These are phyloP conservation scores for Trichechus manatus DNA, from an alignment of 2,113 vertebrate species.

Conservation along the genomic window DNA sequence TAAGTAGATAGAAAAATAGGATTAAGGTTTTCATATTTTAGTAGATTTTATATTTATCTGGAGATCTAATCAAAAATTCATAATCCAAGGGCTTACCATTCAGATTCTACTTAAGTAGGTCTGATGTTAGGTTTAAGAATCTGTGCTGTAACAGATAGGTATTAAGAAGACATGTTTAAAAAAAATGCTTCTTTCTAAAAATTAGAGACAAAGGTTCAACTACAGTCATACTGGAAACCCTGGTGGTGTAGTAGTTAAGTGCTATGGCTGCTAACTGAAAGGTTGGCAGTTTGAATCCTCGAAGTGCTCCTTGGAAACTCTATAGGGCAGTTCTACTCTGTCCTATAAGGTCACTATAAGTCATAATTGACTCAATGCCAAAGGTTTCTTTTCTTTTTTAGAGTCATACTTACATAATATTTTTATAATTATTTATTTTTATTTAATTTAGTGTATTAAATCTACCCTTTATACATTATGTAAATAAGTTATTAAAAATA, in stretches of 20 bases:
- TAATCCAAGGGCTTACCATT: neutral
- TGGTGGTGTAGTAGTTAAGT: no score
- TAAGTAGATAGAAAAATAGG: neutral
- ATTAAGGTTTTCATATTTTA: neutral
- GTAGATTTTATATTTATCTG: neutral
- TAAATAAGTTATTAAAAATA: slow-evolving; percentile 34
- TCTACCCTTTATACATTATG: neutral
- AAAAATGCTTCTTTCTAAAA: neutral
- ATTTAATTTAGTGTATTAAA: neutral
- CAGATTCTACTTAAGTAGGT: neutral
- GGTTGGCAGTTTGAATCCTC: no score
- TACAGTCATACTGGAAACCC: neutral
- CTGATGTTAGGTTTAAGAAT: neutral
- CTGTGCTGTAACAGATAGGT: neutral
- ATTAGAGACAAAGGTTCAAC: neutral
- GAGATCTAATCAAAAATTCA: neutral
- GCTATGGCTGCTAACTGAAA: no score
- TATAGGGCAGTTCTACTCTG: no score
- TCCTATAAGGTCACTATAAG: no score
- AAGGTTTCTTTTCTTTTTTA: neutral
- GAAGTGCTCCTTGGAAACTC: no score
- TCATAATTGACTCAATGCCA: no score
- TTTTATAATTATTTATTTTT: neutral
- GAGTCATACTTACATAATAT: neutral
- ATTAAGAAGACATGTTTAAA: neutral